Base-by-base conservation (phyloP, 2,888 invertebrate genomes). In the Tortricodes alternella region DNA sequence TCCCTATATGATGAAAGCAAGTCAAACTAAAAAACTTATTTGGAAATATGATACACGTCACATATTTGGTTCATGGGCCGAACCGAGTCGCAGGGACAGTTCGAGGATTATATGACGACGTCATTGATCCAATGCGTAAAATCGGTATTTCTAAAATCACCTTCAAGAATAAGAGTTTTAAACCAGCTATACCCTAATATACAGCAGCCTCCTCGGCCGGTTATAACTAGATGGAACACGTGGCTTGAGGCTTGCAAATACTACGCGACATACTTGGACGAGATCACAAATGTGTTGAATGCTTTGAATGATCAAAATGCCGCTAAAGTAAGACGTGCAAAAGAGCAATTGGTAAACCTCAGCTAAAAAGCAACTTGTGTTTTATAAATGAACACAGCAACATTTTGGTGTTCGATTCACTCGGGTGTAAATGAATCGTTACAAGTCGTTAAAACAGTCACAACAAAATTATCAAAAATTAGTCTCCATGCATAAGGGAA, bases 231-330 rank as follows among this genome's bases (percentile, higher is more conserved):
- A 11, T 44, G 44, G 44, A 18, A 18, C 27, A 29, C 29, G 2
- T 44, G 44, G 44, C 44, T 44, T 29, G 41, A 43, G 24, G 41
- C 41, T 27, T 24, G 24, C 24, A 24, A 8, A 24, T 43, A 43
- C 41, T 43, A 27, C 8, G 24, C 16, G 24, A 43, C 24, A 43
- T 27, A 43, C 41, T 24, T 27, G 24, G 27, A 43, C 27, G 41
- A 43, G 27, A 43, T 43, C 39, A 41, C 39, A 8, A 23, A 23
- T 21, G 39, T 41, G 39, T 41, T 41, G 39, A 41, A 41, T 24
- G 39, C 23, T 41, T 41, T 41, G 7, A 41, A 41, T 41, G 39
- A 41, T 41, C 39, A 41, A 8, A 41, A 41, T 41, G 39, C 23
- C 39, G 15, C 39, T 41, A 41, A 39, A 8, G 39, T 41, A 23